Percentiles rank a stretch among this genome's conserved stretches.
phyloP scores from a whole-genome alignment of 2,113 vertebrate genomes.

The Oncorhynchus clarkii region DNA sequence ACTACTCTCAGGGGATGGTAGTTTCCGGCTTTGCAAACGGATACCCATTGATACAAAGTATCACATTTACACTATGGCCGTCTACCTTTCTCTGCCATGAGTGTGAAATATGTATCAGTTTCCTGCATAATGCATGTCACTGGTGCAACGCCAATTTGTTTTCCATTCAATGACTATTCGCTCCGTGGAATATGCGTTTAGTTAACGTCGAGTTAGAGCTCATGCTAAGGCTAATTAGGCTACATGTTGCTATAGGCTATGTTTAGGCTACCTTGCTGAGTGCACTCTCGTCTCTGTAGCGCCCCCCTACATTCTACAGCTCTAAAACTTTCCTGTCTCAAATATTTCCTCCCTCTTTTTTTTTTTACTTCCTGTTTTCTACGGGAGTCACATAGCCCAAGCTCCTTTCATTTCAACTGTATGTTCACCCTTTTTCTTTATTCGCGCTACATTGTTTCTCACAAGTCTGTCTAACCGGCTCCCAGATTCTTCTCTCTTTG shows the following conservation, averaged over 20 bases:
- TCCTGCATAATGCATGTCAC: slow-evolving; percentile 34
- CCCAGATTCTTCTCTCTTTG: slow-evolving; percentile 1
- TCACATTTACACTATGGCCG: no score
- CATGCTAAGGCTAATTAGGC: neutral
- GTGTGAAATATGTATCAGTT: slow-evolving; percentile 16
- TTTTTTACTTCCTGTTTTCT: slow-evolving; percentile 52
- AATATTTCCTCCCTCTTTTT: slow-evolving; percentile 26
- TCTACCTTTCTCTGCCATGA: neutral
- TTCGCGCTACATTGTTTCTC: slow-evolving; percentile 4
- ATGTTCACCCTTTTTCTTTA: slow-evolving; percentile 2
- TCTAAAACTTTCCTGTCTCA: no score
- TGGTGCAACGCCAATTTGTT: slow-evolving; percentile 4
- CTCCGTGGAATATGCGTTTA: no score
- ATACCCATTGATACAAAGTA: slow-evolving; percentile 12
- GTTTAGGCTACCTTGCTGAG: no score
- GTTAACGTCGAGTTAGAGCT: no score
- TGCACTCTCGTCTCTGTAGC: no score
- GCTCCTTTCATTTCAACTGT: slow-evolving; percentile 20
- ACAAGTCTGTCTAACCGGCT: neutral
- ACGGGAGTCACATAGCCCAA: slow-evolving; percentile 38
- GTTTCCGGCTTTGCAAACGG: neutral
- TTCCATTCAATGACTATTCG: no score
- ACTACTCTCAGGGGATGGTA: neutral
- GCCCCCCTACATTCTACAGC: slow-evolving; percentile 1
- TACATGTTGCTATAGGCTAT: slow-evolving; percentile 24